Conservation (phyloP, 2,888 invertebrate species). For the Noctua janthe region DNA sequence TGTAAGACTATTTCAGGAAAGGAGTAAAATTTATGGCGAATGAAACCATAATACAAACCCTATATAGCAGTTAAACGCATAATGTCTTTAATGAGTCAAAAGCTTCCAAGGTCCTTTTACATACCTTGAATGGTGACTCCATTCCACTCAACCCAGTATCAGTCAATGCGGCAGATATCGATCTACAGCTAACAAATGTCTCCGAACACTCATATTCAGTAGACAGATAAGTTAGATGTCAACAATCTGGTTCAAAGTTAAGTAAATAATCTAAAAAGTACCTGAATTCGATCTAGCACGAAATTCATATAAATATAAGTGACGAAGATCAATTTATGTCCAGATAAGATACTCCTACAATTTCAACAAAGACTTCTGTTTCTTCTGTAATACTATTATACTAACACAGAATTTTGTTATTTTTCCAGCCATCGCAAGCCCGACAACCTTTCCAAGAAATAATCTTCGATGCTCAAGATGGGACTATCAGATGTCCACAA, state of each 20-base stretch:
- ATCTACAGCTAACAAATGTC: slow-evolving; percentile 24
- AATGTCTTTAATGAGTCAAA: background rate
- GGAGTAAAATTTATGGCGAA: background rate
- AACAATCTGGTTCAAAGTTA: slow-evolving; percentile 38
- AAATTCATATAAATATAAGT: background rate
- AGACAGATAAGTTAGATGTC: slow-evolving; percentile 46
- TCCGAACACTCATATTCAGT: slow-evolving; percentile 25
- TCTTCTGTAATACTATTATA: background rate
- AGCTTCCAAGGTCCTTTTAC: slow-evolving; percentile 7
- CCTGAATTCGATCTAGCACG: background rate
- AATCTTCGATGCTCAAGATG: slow-evolving; percentile 82
- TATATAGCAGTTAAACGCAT: background rate
- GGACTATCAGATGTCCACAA: slow-evolving; percentile 83
- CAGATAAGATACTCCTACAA: background rate
- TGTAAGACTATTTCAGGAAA: background rate
- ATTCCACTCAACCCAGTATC: slow-evolving; percentile 43
- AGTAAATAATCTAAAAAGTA: slow-evolving; percentile 10
- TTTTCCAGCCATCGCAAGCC: slow-evolving; percentile 78
- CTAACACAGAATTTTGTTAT: background rate
- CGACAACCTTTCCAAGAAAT: slow-evolving; percentile 77
- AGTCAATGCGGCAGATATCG: slow-evolving; percentile 48
- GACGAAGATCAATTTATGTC: background rate
- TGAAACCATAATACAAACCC: background rate
- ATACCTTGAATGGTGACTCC: slow-evolving; percentile 34
- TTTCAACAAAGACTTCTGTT: background rate